Evolutionary conservation across 2,888 invertebrate genomes (phyloP).

Genomic region (Onthophagus sagittarius): DNA sequence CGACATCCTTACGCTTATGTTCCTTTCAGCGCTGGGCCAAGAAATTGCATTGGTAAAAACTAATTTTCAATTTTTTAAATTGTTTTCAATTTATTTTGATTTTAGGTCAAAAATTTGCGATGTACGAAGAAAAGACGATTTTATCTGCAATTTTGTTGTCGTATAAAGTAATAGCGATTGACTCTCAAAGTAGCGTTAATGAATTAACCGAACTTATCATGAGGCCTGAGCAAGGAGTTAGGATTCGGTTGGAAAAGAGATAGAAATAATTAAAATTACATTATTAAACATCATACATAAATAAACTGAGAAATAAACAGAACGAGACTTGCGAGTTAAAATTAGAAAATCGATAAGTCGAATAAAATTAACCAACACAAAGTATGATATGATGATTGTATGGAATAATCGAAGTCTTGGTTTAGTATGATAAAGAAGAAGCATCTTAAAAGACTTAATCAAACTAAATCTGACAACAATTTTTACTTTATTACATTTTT

Average conservation of each 20-base stretch:
- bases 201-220: slow-evolving; percentile 4
- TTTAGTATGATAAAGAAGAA: too few relatives aligned
- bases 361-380: too few relatives aligned
- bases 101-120: slow-evolving; percentile 20
- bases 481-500: too few relatives aligned
- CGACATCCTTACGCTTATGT: slow-evolving; percentile 18
- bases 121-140: slow-evolving; percentile 19
- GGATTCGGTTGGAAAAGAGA: slow-evolving; percentile 10
- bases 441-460: too few relatives aligned
- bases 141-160: slow-evolving; percentile 14
- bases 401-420: too few relatives aligned
- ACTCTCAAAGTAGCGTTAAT: neutral
- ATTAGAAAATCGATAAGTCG: too few relatives aligned
- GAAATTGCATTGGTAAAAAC: slow-evolving; percentile 19
- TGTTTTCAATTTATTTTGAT: neutral
- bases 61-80: neutral
- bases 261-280: neutral
- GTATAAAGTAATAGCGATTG: slow-evolving; percentile 12
- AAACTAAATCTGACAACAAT: too few relatives aligned
- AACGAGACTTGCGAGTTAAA: too few relatives aligned
- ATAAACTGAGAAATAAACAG: too few relatives aligned
- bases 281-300: too few relatives aligned
- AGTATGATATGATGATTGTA: too few relatives aligned
- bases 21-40: slow-evolving; percentile 21
- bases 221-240: slow-evolving; percentile 12